Percentiles rank a stretch among this genome's conserved stretches.
phyloP scores from a whole-genome alignment of 2,888 invertebrate species.

The Callinectes sapidus region DNA sequence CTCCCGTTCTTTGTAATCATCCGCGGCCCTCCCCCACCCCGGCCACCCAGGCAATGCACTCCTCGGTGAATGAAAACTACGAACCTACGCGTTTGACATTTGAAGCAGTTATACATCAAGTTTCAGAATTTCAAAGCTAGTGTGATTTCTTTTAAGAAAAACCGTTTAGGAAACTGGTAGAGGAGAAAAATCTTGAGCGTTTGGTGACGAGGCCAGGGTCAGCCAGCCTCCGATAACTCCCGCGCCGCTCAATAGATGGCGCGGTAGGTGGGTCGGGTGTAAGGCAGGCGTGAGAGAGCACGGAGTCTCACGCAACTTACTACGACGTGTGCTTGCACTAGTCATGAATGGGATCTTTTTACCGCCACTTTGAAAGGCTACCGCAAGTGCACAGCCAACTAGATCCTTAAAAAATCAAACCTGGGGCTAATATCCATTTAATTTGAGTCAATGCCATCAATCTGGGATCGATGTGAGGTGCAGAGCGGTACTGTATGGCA shows the following conservation, averaged over 20 bases:
- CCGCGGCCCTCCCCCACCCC: not conserved
- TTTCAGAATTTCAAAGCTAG: not conserved
- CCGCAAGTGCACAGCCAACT: not conserved
- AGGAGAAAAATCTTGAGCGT: not conserved
- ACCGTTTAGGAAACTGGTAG: not conserved
- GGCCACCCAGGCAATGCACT: not conserved
- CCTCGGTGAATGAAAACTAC: not conserved
- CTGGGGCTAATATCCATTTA: not conserved
- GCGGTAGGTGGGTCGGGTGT: conserved; percentile 48
- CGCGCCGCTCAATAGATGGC: conserved; percentile 54
- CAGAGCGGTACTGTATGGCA: not conserved
- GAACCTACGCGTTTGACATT: not conserved
- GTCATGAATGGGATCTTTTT: conserved; percentile 44
- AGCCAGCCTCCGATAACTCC: not conserved
- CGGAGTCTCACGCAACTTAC: conserved; percentile 51
- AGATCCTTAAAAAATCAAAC: not conserved
- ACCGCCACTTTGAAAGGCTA: not conserved
- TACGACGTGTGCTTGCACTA: conserved; percentile 53
- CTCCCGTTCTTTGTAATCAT: conserved; percentile 49
- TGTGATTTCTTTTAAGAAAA: not conserved
- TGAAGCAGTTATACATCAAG: not conserved
- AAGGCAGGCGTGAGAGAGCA: conserved; percentile 31
- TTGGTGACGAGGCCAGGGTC: not conserved
- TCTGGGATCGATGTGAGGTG: not conserved
- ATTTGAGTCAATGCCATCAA: not conserved